Conservation (phyloP, 2,113 vertebrate genomes). For the Pterocles orientalis region DNA sequence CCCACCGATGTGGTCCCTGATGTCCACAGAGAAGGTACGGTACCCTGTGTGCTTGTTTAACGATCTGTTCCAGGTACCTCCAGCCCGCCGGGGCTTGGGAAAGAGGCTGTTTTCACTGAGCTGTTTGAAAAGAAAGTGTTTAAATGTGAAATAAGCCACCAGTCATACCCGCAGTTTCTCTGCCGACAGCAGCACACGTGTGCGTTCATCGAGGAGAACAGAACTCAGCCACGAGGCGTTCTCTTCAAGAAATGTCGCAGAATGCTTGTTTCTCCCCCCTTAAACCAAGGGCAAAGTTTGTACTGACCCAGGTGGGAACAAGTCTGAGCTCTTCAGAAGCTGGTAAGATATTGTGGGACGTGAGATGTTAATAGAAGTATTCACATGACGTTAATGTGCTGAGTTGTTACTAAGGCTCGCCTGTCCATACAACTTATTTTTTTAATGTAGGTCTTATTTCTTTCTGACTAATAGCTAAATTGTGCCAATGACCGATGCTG, state of each 20-base stretch:
- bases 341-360: not conserved
- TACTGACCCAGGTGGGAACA: not conserved
- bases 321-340: not conserved
- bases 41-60: not conserved
- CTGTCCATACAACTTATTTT: not conserved
- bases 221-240: not conserved
- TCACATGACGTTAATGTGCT: not conserved
- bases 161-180: not conserved
- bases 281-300: not conserved
- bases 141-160: not conserved
- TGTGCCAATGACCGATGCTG: not conserved
- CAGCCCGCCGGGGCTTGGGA: not conserved
- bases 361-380: not conserved
- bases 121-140: not conserved
- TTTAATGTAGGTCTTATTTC: not conserved
- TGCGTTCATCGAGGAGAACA: not conserved
- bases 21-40: constrained; percentile 75
- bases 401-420: not conserved
- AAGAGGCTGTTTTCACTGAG: not conserved
- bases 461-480: not conserved
- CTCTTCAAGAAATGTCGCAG: not conserved
- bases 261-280: not conserved
- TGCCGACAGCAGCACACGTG: not conserved
- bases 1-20: constrained; percentile 72
- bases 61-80: not conserved